Evolutionary conservation across 1,140 invertebrate species (phyloP).

Genomic region (Aphidius gifuensis): DNA sequence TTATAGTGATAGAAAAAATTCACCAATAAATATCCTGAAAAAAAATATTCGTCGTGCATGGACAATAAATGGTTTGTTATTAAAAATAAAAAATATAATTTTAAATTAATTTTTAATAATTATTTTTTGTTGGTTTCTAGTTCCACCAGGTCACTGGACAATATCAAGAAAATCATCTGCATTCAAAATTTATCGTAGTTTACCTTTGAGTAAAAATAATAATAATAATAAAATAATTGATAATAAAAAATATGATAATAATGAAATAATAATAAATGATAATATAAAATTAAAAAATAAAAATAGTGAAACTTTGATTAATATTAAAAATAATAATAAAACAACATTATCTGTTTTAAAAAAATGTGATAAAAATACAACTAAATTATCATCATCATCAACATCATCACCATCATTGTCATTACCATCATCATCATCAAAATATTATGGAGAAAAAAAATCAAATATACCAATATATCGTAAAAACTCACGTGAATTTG

Average conservation of each 20-base stretch:
- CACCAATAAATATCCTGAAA: constrained; percentile 63
- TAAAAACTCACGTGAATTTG: constrained; percentile 48
- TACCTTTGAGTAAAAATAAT: constrained; percentile 43
- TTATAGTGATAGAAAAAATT: constrained; percentile 34
- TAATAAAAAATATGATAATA: neutral
- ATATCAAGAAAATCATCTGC: constrained; percentile 56
- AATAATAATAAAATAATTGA: neutral
- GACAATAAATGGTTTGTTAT: constrained; percentile 64
- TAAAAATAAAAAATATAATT: constrained; percentile 11
- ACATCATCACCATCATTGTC: too few relatives aligned
- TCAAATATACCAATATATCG: constrained; percentile 51
- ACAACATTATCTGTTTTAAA: too few relatives aligned
- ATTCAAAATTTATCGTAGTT: constrained; percentile 59
- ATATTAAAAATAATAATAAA: too few relatives aligned
- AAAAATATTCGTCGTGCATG: constrained; percentile 66
- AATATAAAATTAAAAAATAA: neutral
- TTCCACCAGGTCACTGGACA: constrained; percentile 59
- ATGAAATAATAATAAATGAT: neutral
- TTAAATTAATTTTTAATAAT: neutral
- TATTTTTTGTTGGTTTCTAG: constrained; percentile 35
- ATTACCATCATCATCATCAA: constrained; percentile 12
- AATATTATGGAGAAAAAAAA: constrained; percentile 43
- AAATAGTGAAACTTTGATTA: neutral
- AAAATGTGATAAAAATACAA: too few relatives aligned
- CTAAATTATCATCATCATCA: too few relatives aligned